Percentiles rank a stretch among this genome's conserved stretches.
phyloP scores from a whole-genome alignment of 1,140 invertebrate species.

The Cotesia glomerata region DNA sequence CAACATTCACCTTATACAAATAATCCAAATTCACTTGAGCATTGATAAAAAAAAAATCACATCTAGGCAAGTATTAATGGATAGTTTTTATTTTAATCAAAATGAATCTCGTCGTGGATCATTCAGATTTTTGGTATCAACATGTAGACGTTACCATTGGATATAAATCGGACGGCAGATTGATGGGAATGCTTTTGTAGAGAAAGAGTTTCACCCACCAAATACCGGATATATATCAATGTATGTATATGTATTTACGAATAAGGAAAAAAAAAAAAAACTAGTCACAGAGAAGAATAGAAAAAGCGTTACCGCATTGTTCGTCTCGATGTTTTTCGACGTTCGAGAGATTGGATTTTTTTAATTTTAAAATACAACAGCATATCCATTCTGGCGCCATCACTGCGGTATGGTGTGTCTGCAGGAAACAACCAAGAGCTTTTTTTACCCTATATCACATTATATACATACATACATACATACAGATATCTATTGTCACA shows the following conservation, averaged over 20 bases:
- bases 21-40: slow-evolving; percentile 7
- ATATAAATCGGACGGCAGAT: background rate
- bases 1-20: slow-evolving; percentile 12
- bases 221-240: background rate
- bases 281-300: background rate
- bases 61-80: too few relatives aligned
- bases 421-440: slow-evolving; percentile 14
- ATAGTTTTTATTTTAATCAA: too few relatives aligned
- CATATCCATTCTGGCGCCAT: background rate
- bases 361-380: slow-evolving; percentile 42
- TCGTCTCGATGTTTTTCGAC: slow-evolving; percentile 31
- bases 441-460: slow-evolving; percentile 8
- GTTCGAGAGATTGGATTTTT: slow-evolving; percentile 46
- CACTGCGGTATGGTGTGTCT: background rate
- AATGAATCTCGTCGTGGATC: too few relatives aligned
- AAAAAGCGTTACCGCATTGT: slow-evolving; percentile 36
- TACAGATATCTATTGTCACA: slow-evolving; percentile 14
- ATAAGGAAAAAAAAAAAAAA: background rate
- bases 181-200: background rate
- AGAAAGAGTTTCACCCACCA: background rate
- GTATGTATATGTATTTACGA: background rate
- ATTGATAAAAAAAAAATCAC: background rate
- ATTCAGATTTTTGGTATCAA: too few relatives aligned
- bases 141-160: too few relatives aligned
- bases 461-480: background rate